phyloP scores from a whole-genome alignment of 2,797 vertebrate genomes.

The Limnodromus scolopaceus region DNA sequence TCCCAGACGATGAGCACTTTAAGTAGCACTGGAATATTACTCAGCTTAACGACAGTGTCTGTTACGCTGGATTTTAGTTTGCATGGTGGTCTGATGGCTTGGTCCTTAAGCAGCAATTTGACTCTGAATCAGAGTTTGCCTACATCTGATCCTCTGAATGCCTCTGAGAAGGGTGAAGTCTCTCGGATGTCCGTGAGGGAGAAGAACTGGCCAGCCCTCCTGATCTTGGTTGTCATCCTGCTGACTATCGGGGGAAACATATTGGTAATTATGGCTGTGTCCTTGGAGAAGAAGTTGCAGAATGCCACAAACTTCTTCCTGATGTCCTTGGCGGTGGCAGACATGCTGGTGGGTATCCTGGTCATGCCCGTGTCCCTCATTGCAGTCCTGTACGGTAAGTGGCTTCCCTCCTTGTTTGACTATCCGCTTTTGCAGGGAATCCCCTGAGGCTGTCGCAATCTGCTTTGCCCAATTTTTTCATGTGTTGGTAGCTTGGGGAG shows the following conservation, averaged over 20 bases:
- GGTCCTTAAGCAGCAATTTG: slow-evolving; percentile 81
- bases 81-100: slow-evolving; percentile 78
- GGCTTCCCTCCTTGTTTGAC: not conserved
- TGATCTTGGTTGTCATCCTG: slow-evolving; percentile 92
- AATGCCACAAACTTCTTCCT: slow-evolving; percentile 98
- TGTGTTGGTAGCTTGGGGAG: not conserved
- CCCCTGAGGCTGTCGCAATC: not conserved
- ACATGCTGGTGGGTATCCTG: slow-evolving; percentile 96
- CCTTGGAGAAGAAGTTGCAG: slow-evolving; percentile 95
- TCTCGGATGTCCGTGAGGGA: slow-evolving; percentile 67
- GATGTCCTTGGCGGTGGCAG: slow-evolving; percentile 94
- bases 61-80: slow-evolving; percentile 79
- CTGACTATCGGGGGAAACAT: slow-evolving; percentile 94
- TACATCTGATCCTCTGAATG: slow-evolving; percentile 69
- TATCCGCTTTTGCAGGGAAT: not conserved
- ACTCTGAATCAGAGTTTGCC: slow-evolving; percentile 84
- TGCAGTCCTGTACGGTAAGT: slow-evolving; percentile 94
- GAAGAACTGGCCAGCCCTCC: slow-evolving; percentile 94
- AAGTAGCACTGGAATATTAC: slow-evolving; percentile 76
- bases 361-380: slow-evolving; percentile 96
- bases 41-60: slow-evolving; percentile 78
- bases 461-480: accelerated
- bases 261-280: slow-evolving; percentile 94
- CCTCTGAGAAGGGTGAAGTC: slow-evolving; percentile 63
- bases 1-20: slow-evolving; percentile 76